Evolutionary conservation across 2,113 vertebrate genomes (phyloP).

Genomic region (Bambusicola thoracicus): DNA sequence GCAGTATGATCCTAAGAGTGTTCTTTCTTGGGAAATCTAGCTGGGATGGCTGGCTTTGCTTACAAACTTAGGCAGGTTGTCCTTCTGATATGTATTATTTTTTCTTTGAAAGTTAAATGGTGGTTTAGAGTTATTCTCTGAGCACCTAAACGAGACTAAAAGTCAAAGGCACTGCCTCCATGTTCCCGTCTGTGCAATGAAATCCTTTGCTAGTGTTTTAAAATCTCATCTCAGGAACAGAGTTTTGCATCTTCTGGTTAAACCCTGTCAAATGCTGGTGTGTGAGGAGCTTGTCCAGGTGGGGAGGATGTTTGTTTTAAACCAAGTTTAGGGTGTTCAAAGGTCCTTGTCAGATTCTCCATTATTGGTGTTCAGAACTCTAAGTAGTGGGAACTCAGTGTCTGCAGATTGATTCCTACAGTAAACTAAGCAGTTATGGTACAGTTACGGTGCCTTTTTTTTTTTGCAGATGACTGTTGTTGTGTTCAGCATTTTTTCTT

Average conservation of each 20-base stretch:
- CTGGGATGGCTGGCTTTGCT: background rate
- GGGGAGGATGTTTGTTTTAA: background rate
- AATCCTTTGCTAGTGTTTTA: background rate
- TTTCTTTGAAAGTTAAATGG: background rate
- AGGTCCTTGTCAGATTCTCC: background rate
- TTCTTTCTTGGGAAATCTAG: background rate
- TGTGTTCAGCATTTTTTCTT: background rate
- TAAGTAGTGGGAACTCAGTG: background rate
- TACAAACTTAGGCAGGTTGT: background rate
- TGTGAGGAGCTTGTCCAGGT: background rate
- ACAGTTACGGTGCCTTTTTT: background rate
- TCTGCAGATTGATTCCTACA: background rate
- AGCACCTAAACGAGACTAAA: background rate
- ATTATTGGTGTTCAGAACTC: background rate
- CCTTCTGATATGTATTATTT: background rate
- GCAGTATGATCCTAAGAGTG: background rate
- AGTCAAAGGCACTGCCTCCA: rapidly evolving
- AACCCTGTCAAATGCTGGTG: background rate
- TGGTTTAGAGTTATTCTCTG: background rate
- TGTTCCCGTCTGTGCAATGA: background rate
- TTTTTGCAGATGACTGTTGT: background rate
- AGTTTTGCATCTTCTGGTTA: background rate
- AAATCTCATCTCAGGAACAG: background rate
- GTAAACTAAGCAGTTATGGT: background rate
- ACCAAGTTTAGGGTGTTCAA: background rate